Evolutionary conservation across 2,888 invertebrate species (phyloP), one percentile per base, ranked within the genome.

Genomic region (Harpalus rufipes): DNA sequence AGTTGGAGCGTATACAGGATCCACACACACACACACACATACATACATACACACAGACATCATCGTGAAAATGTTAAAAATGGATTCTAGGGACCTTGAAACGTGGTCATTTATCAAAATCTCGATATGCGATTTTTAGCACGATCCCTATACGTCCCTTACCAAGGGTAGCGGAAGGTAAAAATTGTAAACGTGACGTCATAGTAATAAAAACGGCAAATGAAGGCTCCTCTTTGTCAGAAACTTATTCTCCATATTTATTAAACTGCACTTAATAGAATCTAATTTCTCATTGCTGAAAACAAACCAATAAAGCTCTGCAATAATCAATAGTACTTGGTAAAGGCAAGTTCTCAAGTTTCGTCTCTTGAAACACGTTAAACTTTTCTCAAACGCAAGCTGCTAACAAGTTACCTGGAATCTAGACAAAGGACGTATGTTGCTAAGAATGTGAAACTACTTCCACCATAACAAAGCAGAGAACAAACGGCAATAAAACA

Each of bases 401-500:
- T 14, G 39, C 32, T 68, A 68, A 68, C 68, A 68, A 68, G 68
- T n/a, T 68, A 68, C 68, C 39, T 68, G 14, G 68, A 68, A 63
- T 32, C 68, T 32, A 68, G n/a, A 68, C 68, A 68, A 68, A 68
- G 68, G 25, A 39, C 68, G 68, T 68, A 39, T 3, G 39, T 10
- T 68, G n/a, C 68, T 6, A 68, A 68, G 68, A 68, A 68, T 68
- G 68, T 39, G 7, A 32, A 68, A 25, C n/a, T 68, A 32, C 68
- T 68, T 68, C 68, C 32, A n/a, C 68, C 68, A 68, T 14, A 68
- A 68, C 39, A 68, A 32, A 65, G 7, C 65, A 65, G 32, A 68
- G 68, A 68, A 68, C 68, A 68, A 68, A 68, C 39, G 68, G 39
- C 68, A 68, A 68, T 68, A 68, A 68, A 39, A 68, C 68, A 68